A percentile compares a stretch with the other conserved stretches of the same genome.
These are phyloP conservation scores for Lamellibrachia columna DNA, from an alignment of 2,888 invertebrate genomes.

Conservation along the genomic window DNA sequence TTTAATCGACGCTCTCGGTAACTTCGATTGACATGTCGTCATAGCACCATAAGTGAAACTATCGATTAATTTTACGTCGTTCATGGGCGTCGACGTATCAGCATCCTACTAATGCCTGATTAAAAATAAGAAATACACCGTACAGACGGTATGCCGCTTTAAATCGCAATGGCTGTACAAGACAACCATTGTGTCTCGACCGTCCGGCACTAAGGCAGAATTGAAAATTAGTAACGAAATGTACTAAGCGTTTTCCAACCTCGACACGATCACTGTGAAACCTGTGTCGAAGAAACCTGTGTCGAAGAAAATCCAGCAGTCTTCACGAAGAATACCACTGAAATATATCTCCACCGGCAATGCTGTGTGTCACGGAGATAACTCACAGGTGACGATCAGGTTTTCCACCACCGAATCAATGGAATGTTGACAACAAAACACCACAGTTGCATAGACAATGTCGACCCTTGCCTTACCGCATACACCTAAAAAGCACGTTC, in stretches of 20 bases:
- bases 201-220: no score
- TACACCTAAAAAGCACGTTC: background rate
- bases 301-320: background rate
- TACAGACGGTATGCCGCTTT: no score
- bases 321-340: background rate
- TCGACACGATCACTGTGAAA: background rate
- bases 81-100: background rate
- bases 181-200: no score
- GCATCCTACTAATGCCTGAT: background rate
- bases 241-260: background rate
- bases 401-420: background rate
- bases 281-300: background rate
- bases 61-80: background rate
- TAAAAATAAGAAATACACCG: no score
- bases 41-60: background rate
- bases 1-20: no score
- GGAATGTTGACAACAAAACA: background rate
- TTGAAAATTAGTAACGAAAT: background rate
- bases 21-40: background rate
- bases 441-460: constrained; percentile 1
- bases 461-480: background rate
- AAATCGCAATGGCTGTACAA: no score
- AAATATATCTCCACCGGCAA: background rate
- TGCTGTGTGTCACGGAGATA: background rate
- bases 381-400: background rate